Conservation (phyloP, 2,797 vertebrate species). For the Anguilla anguilla region DNA sequence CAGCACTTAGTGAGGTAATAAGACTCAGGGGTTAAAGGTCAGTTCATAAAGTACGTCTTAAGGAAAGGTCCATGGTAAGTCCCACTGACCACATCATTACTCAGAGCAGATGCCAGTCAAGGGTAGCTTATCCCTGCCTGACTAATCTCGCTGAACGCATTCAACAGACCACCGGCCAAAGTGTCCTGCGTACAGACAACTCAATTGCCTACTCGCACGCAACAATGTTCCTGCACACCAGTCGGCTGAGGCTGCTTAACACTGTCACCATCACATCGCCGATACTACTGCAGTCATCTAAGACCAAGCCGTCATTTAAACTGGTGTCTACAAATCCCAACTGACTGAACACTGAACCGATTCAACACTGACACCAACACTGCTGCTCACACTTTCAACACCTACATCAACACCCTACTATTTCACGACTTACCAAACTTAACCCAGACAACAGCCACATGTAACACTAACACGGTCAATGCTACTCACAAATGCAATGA, state of each 20-base stretch:
- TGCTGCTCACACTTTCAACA: not conserved
- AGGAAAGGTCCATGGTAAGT: not conserved
- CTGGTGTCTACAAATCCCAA: not conserved
- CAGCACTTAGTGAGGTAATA: not conserved
- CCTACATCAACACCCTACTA: not conserved
- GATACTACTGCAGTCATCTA: not conserved
- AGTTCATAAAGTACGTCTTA: not conserved
- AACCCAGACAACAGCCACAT: not conserved
- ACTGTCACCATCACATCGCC: not conserved
- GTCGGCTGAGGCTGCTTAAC: not conserved
- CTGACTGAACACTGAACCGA: not conserved
- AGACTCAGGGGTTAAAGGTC: not conserved
- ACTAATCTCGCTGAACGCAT: slow-evolving; percentile 12
- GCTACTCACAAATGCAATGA: not conserved
- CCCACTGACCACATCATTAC: not conserved
- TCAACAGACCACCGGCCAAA: not conserved
- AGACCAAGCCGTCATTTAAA: not conserved
- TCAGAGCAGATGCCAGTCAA: not conserved
- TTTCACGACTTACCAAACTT: not conserved
- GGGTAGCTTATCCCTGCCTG: slow-evolving; percentile 15
- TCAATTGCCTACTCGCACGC: not conserved
- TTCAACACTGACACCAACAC: not conserved
- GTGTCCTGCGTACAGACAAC: not conserved
- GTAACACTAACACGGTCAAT: not conserved
- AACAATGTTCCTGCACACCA: not conserved